Evolutionary conservation across 2,113 vertebrate genomes (phyloP), one percentile per base, ranked within the genome.

Genomic region (Egretta garzetta): DNA sequence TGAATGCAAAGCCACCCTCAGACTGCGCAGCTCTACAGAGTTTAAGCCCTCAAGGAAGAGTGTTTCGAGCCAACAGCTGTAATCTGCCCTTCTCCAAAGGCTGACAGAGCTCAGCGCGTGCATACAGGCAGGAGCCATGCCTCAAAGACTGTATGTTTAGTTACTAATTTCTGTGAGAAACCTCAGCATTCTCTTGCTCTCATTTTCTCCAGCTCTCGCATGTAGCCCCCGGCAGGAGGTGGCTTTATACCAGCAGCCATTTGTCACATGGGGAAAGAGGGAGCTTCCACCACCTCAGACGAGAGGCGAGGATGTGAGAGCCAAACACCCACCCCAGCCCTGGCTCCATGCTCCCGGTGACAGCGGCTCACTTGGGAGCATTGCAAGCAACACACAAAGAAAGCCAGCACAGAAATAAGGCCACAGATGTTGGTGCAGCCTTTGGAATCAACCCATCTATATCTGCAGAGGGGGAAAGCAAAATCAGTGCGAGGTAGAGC

Each of bases 281-380:
- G 39, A 84, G 59, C 52, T 59, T 64, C 60, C 43, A 18, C 49
- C 0, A 0, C 32, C 39, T 19, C 62, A 26, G 74, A 33, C 0
- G 14, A 62, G 73, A 89, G 58, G 24, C 3, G 4, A 67, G 45
- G 63, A 30, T 35, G 21, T 23, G 84, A 82, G 45, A 91, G 66
- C 43, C 63, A 39, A 35, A 14, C 70, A 33, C 19, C n/a, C 47
- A 47, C 8, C 64, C 39, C 63, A 81, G 67, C 68, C 33, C 64
- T 28, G 56, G 56, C 37, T 67, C 30, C 79, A 8, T 1, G 5
- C 19, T 9, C 33, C 43, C 6, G 0, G 45, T 18, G 70, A 67
- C 56, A 86, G 41, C 14, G 1, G 7, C 47, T n/a, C 6, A 0
- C 49, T 50, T 21, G 55, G 35, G 66, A 89, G 23, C 37, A 6